Conservation (phyloP, 1,140 invertebrate genomes). For the Aphaenogaster floridana region DNA sequence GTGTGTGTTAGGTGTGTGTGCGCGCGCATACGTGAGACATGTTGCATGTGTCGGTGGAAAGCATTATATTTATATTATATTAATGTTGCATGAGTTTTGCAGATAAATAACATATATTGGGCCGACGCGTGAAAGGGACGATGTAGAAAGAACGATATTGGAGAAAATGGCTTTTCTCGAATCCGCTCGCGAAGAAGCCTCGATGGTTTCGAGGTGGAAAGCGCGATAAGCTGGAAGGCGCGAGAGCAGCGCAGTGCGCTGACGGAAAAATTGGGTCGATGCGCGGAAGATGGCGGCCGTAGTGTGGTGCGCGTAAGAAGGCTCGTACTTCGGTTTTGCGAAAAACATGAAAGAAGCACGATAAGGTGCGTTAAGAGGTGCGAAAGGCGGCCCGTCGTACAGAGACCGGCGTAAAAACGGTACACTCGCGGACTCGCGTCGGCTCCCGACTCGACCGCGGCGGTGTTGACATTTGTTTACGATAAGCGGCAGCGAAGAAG, state of each 20-base stretch:
- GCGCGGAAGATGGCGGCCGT: constrained; percentile 83
- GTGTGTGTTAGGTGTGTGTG: no score
- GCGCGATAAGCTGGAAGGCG: not conserved
- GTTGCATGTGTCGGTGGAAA: not conserved
- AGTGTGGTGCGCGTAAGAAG: constrained; percentile 75
- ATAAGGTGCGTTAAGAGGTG: constrained; percentile 56
- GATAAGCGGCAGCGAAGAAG: constrained; percentile 53
- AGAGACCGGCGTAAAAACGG: not conserved
- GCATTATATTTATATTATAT: not conserved
- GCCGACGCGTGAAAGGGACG: no score
- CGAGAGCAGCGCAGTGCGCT: constrained; percentile 58
- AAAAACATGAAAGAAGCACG: constrained; percentile 68
- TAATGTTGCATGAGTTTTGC: not conserved
- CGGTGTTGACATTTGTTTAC: constrained; percentile 68
- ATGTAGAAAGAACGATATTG: not conserved
- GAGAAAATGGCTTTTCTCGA: not conserved
- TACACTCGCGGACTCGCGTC: constrained; percentile 27
- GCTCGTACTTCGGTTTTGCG: constrained; percentile 33
- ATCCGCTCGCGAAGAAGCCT: not conserved
- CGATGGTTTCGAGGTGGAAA: not conserved
- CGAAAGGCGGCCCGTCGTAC: constrained; percentile 18
- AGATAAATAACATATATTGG: not conserved
- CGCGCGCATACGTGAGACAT: no score
- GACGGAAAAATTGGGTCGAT: constrained; percentile 84
- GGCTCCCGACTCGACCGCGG: not conserved